phyloP scores from a whole-genome alignment of 1,140 invertebrate genomes.

The Caenorhabditis remanei region DNA sequence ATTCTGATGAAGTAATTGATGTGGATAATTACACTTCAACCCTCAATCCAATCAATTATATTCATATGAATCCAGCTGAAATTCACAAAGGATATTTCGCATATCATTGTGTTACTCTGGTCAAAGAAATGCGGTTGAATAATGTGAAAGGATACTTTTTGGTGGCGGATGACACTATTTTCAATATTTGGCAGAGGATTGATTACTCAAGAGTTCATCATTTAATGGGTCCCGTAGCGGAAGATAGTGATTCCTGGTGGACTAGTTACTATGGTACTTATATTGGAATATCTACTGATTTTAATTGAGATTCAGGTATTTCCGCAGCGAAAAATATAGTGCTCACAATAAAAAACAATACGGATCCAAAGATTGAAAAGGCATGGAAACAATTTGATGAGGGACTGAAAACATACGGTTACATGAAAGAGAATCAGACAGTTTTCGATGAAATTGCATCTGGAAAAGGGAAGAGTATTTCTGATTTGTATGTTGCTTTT shows the following conservation, averaged over 20 bases:
- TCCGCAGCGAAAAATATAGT: not conserved
- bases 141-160: constrained; percentile 20
- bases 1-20: not conserved
- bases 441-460: not conserved
- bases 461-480: constrained; percentile 10
- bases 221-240: not conserved
- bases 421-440: not conserved
- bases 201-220: constrained; percentile 1
- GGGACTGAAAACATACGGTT: not conserved
- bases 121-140: not conserved
- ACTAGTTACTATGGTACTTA: not conserved
- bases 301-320: not conserved
- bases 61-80: constrained; percentile 22
- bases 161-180: constrained; percentile 1
- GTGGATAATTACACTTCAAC: not conserved
- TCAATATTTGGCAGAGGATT: constrained; percentile 17
- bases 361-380: not conserved
- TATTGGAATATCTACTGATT: too few relatives aligned
- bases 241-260: not conserved
- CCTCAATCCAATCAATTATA: not conserved
- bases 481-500: constrained; percentile 5
- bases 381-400: constrained; percentile 11
- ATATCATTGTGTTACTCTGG: not conserved
- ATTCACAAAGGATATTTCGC: not conserved
- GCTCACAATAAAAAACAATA: not conserved